Base-by-base conservation (phyloP, 2,113 vertebrate genomes). In the Mobula birostris region DNA sequence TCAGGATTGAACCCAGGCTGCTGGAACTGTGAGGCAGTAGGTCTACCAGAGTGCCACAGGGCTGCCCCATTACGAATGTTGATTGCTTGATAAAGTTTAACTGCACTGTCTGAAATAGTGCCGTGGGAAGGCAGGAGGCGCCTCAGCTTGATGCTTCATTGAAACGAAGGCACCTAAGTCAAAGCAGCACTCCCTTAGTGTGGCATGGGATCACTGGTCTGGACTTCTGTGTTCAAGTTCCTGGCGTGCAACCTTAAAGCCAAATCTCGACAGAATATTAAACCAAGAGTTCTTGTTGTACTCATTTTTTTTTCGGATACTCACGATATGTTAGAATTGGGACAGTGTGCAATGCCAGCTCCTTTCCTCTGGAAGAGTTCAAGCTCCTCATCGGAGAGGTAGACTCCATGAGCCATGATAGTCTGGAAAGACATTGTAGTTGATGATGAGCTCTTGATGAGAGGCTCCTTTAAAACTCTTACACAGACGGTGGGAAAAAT, bases 261-360 rank as follows among this genome's bases (percentile, higher is more conserved):
- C 6, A 66, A 88, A 14, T 17, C 61, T 32, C 15, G 29, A 19
- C 40, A 5, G 14, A n/a, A 15, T 58, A n/a, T 19, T n/a, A 4
- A 14, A 66, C 6, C 56, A 48, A 5, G 12, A 14, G 7, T 68
- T 66, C 63, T 2, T 40, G 66, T 21, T 11, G 32, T 27, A 48
- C 48, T 74, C 8, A 74, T 76, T 93, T 40, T 56, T 80, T 94
- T 48, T 36, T 36, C 36, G 94, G 61, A 19, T 95, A 97, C 98
- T 98, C 96, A 99, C 98, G 98, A 98, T 95, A 98, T 96, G 94
- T 99, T 99, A 94, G 98, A 99, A 96, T 97, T 98, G 83, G 99
- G 98, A 94, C 99, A 99, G 95, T 99, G 98, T 24, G 98, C 96
- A 95, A 99, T 96, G 94, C 98, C 97, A 19, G 98, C 96, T 96